Evolutionary conservation across 2,797 vertebrate genomes (phyloP), one percentile per base, ranked within the genome.

Genomic region (Neosalanx taihuensis): DNA sequence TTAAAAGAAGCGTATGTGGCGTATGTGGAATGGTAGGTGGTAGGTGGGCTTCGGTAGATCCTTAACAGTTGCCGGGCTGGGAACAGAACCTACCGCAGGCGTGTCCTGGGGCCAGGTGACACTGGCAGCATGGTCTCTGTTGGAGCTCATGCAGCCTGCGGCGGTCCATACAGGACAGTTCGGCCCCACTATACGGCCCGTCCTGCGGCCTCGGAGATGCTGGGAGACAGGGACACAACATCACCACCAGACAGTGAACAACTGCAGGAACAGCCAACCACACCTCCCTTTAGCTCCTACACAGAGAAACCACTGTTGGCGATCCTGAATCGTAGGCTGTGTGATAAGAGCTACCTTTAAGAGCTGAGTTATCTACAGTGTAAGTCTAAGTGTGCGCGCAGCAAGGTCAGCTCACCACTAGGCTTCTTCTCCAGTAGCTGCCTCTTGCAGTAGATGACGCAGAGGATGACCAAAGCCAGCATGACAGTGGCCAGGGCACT

Each of bases 341-440:
- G 41, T 46, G 7, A 2, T 13, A 46, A 13, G 41, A 46, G 41
- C 13, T 46, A 12, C 41, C 41, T 46, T 13, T 46, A 0, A 0
- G 41, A 46, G 41, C 7, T 13, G 41, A 13, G 12, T 9, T 9
- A 13, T 13, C 10, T 12, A 46, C 9, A 46, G 41, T 12, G 41
- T 46, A 12, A 5, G 41, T 46, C 5, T 46, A 2, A 5, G 17
- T 56, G 51, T 56, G 51, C 1, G 18, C 18, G 51, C 18, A 6
- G 18, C 15, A n/a, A 2, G 51, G 18, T n/a, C 20, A 31, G 82
- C 93, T 95, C 81, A 99, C 97, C 95, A 37, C 90, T 94, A 83
- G 96, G 95, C 65, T 99, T 98, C 85, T 98, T 98, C 89, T 99
- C 96, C 93, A 98, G 92, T 68, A 98, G 94, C 83, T 99, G 97